These are phyloP conservation scores for Drosophila ogumai DNA, from an alignment of 1,140 invertebrate species.

Conservation along the genomic window DNA sequence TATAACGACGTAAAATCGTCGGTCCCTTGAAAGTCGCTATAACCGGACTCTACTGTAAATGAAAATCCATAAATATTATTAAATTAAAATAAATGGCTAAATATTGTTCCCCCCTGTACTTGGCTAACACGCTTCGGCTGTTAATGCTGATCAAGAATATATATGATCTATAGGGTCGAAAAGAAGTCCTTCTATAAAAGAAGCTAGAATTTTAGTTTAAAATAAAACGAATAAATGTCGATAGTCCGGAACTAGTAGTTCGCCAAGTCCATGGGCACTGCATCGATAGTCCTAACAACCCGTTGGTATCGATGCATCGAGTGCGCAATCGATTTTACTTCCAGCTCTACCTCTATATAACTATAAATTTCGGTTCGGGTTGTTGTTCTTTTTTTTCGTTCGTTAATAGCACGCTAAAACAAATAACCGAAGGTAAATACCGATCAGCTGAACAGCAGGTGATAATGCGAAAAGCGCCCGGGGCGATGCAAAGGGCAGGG, in stretches of 20 bases:
- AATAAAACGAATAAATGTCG: not conserved
- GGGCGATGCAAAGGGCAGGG: not conserved
- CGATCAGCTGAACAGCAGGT: conserved; percentile 39
- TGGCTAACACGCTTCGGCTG: too few relatives aligned
- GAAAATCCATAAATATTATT: too few relatives aligned
- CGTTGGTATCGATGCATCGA: conserved; percentile 3
- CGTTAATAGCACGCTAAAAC: conserved; percentile 52
- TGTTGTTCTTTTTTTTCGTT: conserved; percentile 60
- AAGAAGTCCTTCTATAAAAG: too few relatives aligned
- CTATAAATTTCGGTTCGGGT: conserved; percentile 44
- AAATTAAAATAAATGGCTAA: too few relatives aligned
- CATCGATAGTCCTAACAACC: not conserved
- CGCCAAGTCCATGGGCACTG: too few relatives aligned
- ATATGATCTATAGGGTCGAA: too few relatives aligned
- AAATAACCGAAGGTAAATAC: conserved; percentile 56
- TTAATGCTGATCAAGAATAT: too few relatives aligned
- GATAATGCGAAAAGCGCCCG: conserved; percentile 12
- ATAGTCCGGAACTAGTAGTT: not conserved
- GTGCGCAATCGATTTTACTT: not conserved
- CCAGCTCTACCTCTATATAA: conserved; percentile 18
- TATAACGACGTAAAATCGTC: too few relatives aligned
- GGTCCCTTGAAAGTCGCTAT: too few relatives aligned
- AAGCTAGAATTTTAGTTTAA: not conserved
- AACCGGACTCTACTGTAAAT: too few relatives aligned
- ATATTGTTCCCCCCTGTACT: too few relatives aligned